Base-by-base conservation (phyloP, 2,888 invertebrate genomes). In the Lucinisca nassula region DNA sequence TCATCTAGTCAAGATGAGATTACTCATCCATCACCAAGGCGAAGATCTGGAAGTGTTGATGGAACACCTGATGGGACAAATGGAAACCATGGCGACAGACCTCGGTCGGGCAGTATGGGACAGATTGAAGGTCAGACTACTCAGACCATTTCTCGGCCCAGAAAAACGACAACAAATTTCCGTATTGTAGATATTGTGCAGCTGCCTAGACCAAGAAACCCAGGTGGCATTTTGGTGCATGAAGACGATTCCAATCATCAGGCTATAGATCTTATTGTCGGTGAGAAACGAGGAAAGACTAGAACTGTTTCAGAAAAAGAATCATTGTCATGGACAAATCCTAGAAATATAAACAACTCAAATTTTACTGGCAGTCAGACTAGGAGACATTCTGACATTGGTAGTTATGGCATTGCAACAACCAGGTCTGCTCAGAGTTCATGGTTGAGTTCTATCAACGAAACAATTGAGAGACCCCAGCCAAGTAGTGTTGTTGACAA, bases 401-500 rank as follows among this genome's bases (percentile, higher is more conserved):
- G 74, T 37, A 49, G 45, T n/a, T 40, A 45, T 40, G 85, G 87
- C 51, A 82, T 88, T 6, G 82, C 87, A 4, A 70, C 78, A 67
- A 85, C 87, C n/a, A 85, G 87, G 24, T 73, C 85, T 8, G 38
- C 58, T 12, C 67, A 38, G 55, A 77, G 74, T 27, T 74, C 79
- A 4, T 82, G 87, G 79, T 67, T 72, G 10, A 83, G 82, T 8
- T 83, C 90, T 55, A 90, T 90, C 30, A 90, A 90, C 67, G 90
- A 90, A 37, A 75, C 79, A 0, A 77, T 90, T 1, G 90, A 90
- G 45, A 45, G 90, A 17, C 90, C 90, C 0, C 70, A 82, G 67
- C 90, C 90, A 1, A 90, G 90, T 27, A 90, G 90, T 79, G 79
- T 88, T 4, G 87, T 90, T 14, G 90, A 90, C 82, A 90, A 82